Percentiles rank a stretch among this genome's conserved stretches.
These are phyloP conservation scores for Daktulosphaira vitifoliae DNA, from an alignment of 1,140 invertebrate species.

Conservation along the genomic window DNA sequence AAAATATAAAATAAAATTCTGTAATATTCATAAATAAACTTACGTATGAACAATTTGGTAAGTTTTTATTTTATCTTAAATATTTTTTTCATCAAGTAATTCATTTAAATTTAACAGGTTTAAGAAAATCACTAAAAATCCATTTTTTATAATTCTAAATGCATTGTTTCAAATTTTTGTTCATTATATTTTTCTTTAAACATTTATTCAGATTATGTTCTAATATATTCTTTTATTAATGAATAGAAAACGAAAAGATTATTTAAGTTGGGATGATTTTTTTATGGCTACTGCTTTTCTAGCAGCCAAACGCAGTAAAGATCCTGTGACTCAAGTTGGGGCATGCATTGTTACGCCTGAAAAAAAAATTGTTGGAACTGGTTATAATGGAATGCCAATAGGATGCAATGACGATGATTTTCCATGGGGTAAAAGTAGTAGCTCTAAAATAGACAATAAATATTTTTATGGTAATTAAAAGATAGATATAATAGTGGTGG, in stretches of 20 bases:
- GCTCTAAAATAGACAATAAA: conserved; percentile 60
- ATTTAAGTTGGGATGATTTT: conserved; percentile 75
- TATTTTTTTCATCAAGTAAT: too few relatives aligned
- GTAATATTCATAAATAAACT: too few relatives aligned
- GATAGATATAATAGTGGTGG: neutral
- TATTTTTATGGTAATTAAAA: conserved; percentile 64
- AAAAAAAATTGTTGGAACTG: conserved; percentile 85
- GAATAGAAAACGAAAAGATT: conserved; percentile 27
- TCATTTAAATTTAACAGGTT: too few relatives aligned
- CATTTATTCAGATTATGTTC: too few relatives aligned
- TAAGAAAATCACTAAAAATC: too few relatives aligned
- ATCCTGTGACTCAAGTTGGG: conserved; percentile 85
- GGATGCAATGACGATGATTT: conserved; percentile 81
- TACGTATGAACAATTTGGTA: too few relatives aligned
- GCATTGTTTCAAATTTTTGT: too few relatives aligned
- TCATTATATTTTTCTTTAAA: too few relatives aligned
- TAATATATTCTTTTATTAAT: too few relatives aligned
- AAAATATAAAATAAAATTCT: too few relatives aligned
- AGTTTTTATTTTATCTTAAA: too few relatives aligned
- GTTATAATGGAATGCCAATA: conserved; percentile 92
- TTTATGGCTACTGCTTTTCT: conserved; percentile 86
- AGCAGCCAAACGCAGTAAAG: conserved; percentile 83
- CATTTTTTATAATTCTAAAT: too few relatives aligned
- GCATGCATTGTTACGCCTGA: conserved; percentile 83
- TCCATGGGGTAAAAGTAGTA: conserved; percentile 63